phyloP scores from a whole-genome alignment of 2,113 vertebrate species.

The Lethenteron reissneri region DNA sequence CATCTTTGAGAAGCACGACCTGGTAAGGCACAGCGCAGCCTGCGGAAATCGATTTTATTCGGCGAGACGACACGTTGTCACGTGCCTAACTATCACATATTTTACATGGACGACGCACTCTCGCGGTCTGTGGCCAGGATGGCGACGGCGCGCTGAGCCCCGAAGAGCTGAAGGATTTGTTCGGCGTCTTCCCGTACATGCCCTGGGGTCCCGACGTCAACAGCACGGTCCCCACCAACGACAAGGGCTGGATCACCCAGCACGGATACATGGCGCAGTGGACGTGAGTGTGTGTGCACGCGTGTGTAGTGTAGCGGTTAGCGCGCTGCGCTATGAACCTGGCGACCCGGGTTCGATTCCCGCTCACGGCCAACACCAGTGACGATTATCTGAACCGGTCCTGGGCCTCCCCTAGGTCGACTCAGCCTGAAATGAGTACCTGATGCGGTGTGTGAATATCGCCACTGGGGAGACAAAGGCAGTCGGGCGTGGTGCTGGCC shows the following conservation, averaged over 20 bases:
- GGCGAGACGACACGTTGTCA: neutral
- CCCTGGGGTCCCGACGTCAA: slow-evolving; percentile 96
- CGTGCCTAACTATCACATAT: no score
- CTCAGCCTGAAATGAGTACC: no score
- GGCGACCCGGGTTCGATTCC: no score
- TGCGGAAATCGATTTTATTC: neutral
- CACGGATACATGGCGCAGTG: slow-evolving; percentile 96
- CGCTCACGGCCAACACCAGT: no score
- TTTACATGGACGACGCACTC: neutral
- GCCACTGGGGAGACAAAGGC: no score
- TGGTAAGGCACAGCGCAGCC: slow-evolving; percentile 32
- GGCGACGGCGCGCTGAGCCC: slow-evolving; percentile 80
- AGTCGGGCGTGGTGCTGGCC: no score
- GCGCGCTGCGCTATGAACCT: no score
- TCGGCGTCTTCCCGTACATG: slow-evolving; percentile 93
- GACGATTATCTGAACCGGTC: no score
- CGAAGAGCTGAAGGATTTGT: slow-evolving; percentile 82
- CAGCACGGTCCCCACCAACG: slow-evolving; percentile 74
- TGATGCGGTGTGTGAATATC: no score
- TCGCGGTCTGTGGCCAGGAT: slow-evolving; percentile 35
- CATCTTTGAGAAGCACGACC: slow-evolving; percentile 94
- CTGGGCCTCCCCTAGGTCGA: no score
- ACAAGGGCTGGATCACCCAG: slow-evolving; percentile 84
- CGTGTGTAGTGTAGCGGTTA: no score
- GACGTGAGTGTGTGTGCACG: slow-evolving; percentile 50